Base-by-base conservation (phyloP, 2,797 vertebrate species). In the Anolis apletophallus region DNA sequence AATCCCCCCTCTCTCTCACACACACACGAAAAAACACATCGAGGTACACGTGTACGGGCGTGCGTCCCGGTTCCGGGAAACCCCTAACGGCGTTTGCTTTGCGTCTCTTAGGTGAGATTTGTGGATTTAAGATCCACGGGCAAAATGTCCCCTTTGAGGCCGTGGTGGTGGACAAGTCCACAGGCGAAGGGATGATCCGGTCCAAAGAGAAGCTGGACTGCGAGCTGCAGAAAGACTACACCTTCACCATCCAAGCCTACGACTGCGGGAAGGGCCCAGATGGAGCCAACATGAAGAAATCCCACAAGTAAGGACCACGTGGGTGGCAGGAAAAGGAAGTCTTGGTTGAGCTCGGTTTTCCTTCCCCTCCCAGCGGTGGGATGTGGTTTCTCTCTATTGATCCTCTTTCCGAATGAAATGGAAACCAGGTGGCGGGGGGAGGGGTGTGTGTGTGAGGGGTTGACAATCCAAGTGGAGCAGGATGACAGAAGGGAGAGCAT, bases 101-200 rank as follows among this genome's bases (percentile, higher is more conserved):
- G 95, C 83, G 92, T 92, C 93, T 96, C 93, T 12, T 96, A 99
- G 99, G 99, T 96, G 99, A 99, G 97, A 99, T 99, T 93, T 99
- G 99, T 92, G 98, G 98, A 91, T 99, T 99, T 98, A 98, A 98
- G 95, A 98, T 99, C 94, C 98, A 99, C 0, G 98, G 99, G 86
- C 98, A 99, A 86, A 98, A 98, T 89, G 98, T 99, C 84, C 98
- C 99, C 69, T 99, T 99, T 77, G 99, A 99, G 89, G 98, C 98
- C 17, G 97, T 99, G 96, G 98, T 99, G 85, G 97, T 99, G 96
- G 98, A 99, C 95, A 99, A 98, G 92, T 98, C 98, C 96, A 99
- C 98, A 36, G 99, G 99, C 0, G 98, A 99, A 94, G 99, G 98
- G 8, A 95, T 98, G 23, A 98, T 99, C 68, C 97, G 98, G 84